Evolutionary conservation across 2,797 vertebrate genomes (phyloP).

Genomic region (Gambelia wislizenii): DNA sequence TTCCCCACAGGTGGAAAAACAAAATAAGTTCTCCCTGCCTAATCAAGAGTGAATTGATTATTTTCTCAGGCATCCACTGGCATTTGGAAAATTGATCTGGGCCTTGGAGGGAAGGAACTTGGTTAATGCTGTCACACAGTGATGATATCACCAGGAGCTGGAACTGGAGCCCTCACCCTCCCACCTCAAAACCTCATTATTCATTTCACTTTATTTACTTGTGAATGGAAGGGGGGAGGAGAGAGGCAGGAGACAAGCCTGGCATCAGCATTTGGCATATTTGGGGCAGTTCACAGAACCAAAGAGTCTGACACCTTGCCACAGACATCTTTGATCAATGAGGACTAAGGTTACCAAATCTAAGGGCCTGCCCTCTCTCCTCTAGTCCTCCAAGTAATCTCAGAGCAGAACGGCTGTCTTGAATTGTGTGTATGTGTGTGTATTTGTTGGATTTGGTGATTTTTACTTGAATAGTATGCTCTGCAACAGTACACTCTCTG

Average conservation of each 20-base stretch:
- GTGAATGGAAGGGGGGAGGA: neutral
- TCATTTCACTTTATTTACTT: neutral
- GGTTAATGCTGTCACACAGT: neutral
- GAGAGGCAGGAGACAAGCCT: neutral
- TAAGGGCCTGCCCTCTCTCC: too few species aligned
- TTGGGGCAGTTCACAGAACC: neutral
- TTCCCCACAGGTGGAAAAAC: neutral
- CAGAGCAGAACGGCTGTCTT: too few species aligned
- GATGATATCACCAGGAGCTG: neutral
- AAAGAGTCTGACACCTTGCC: neutral
- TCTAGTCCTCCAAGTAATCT: too few species aligned
- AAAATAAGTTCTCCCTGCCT: neutral
- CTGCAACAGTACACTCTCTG: too few species aligned
- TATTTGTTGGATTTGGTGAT: too few species aligned
- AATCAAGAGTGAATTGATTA: neutral
- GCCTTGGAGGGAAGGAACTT: neutral
- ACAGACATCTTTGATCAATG: neutral
- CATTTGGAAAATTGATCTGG: constrained; percentile 1
- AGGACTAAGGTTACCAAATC: too few species aligned
- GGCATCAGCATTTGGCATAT: neutral
- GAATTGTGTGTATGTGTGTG: too few species aligned
- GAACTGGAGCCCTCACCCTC: neutral
- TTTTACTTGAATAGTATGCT: too few species aligned
- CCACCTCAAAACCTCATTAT: too few species aligned
- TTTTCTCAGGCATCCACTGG: neutral